A percentile compares a stretch with the other conserved stretches of the same genome.
phyloP scores from a whole-genome alignment of 2,113 vertebrate genomes.

The Ginglymostoma cirratum region DNA sequence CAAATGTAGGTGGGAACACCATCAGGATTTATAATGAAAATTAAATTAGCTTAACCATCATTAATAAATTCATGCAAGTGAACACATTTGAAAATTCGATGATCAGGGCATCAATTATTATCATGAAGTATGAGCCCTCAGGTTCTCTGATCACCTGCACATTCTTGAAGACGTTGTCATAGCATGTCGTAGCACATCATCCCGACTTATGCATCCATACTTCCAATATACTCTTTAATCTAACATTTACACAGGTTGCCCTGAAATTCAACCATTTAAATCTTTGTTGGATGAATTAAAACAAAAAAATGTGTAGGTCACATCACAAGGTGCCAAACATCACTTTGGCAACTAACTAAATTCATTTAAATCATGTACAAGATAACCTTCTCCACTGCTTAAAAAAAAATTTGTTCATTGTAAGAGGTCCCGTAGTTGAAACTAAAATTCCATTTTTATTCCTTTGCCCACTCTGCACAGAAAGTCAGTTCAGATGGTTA shows the following conservation, averaged over 20 bases:
- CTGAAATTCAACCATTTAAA: not conserved
- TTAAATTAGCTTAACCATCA: not conserved
- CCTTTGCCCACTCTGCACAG: conserved; percentile 68
- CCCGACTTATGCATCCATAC: not conserved
- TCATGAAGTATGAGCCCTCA: not conserved
- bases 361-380: conserved; percentile 50
- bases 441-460: conserved; percentile 82
- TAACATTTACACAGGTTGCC: not conserved
- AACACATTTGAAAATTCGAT: not conserved
- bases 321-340: conserved; percentile 1
- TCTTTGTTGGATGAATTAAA: not conserved
- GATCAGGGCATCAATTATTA: not conserved
- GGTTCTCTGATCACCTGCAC: not conserved
- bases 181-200: not conserved
- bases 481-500: conserved; percentile 68
- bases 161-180: not conserved
- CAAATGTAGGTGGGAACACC: not conserved
- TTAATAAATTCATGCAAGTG: not conserved
- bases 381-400: conserved; percentile 64
- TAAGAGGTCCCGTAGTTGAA: conserved; percentile 60
- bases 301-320: not conserved
- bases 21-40: not conserved
- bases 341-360: not conserved
- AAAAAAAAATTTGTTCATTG: conserved; percentile 97
- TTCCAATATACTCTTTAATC: not conserved